phyloP scores from a whole-genome alignment of 2,797 vertebrate species.

The Acrossocheilus wenchowensis region DNA sequence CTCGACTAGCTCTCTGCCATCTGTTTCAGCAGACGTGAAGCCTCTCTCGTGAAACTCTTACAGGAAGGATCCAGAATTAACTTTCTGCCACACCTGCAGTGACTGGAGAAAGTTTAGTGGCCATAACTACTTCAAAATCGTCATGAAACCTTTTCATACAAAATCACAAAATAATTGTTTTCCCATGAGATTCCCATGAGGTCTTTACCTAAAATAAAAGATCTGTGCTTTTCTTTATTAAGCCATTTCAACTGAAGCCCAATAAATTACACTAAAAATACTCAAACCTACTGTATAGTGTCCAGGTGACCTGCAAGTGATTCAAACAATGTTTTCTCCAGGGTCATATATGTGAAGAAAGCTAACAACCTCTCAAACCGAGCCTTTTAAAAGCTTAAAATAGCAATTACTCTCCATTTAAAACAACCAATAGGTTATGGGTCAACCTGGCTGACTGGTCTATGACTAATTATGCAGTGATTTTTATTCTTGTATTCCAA shows the following conservation, averaged over 20 bases:
- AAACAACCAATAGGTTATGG: not conserved
- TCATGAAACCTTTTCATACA: not conserved
- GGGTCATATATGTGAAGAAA: not conserved
- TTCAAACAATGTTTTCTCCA: not conserved
- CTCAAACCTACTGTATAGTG: not conserved
- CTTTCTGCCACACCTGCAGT: not conserved
- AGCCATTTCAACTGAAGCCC: not conserved
- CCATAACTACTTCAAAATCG: not conserved
- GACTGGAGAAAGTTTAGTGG: not conserved
- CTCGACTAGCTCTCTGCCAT: not conserved
- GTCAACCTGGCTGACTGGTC: not conserved
- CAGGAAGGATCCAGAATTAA: not conserved
- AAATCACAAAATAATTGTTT: not conserved
- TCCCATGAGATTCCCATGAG: no score
- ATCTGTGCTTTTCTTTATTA: not conserved
- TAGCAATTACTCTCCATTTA: not conserved
- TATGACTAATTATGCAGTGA: not conserved
- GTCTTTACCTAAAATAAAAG: not conserved
- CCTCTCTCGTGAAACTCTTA: not conserved
- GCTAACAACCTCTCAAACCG: not conserved
- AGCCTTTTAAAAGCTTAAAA: not conserved
- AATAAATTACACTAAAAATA: not conserved
- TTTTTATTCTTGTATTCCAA: not conserved
- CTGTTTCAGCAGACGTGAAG: not conserved
- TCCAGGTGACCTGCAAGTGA: not conserved